Evolutionary conservation across 2,113 vertebrate genomes (phyloP), one percentile per base, ranked within the genome.

Genomic region (Amazona vittata): DNA sequence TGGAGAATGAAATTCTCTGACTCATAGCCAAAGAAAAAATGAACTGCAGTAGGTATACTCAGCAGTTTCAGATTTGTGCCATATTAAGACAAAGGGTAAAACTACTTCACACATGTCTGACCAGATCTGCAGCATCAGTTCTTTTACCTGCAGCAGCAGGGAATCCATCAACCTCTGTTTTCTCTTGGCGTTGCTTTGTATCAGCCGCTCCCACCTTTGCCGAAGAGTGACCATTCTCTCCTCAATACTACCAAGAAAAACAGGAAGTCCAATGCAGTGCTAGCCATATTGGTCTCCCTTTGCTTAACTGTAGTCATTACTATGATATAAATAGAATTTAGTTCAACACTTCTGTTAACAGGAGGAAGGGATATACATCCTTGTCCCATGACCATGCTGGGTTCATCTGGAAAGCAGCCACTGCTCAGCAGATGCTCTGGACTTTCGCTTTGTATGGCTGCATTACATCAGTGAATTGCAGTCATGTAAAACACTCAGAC

Each of bases 91-190:
- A 78, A 60, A 60, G 2, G 2, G 11, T 65, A 52, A 95, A 65
- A 86, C 31, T 52, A 82, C 46, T 79, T 82, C 57, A 41, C 12
- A 19, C 5, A 5, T 43, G 29, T 16, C 33, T 31, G 7, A 73
- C 24, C 15, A 62, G 44, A 62, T 57, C 16, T 74, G n/a, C 24
- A 49, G 10, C 57, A 52, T 60, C 43, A 62, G 13, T 81, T 65
- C 26, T 67, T 86, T 95, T 96, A 99, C 99, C 98, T 99, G 99
- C 78, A 99, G 95, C 37, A 97, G 98, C 74, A 98, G 97, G 16
- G 99, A 99, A 93, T 97, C 97, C 92, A 98, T 73, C 79, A 99
- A 94, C 44, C 65, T 95, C 73, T 68, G 94, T 89, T 97, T 97
- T 86, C 98, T 98, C 92, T 97, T 44, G 9, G 96, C 86, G 86